Conservation (phyloP, 2,113 vertebrate genomes). For the Odontesthes bonariensis region DNA sequence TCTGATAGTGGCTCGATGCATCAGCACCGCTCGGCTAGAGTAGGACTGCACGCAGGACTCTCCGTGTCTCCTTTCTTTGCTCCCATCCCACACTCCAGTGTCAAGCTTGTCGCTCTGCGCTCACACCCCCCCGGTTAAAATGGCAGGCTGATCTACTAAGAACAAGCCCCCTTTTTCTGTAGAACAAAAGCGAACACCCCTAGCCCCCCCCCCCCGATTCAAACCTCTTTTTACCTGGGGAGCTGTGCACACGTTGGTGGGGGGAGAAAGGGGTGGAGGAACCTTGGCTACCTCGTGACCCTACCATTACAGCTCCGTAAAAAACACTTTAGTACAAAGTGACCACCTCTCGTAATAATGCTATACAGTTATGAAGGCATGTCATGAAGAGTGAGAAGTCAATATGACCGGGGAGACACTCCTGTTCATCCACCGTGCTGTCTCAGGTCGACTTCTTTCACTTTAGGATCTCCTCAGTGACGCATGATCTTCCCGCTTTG, state of each 20-base stretch:
- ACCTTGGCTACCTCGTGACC: background rate
- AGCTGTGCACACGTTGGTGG: conserved; percentile 12
- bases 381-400: no score
- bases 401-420: background rate
- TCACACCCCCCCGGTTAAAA: conserved; percentile 80
- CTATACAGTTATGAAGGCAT: no score
- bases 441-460: background rate
- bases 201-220: conserved; percentile 51
- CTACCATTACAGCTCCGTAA: no score
- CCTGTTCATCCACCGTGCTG: background rate
- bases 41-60: conserved; percentile 51
- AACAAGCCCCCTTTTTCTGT: conserved; percentile 84
- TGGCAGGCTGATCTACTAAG: conserved; percentile 81
- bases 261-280: conserved; percentile 25
- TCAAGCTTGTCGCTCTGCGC: conserved; percentile 51
- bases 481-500: conserved; percentile 63
- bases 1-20: conserved; percentile 19
- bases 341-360: no score
- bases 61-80: conserved; percentile 76
- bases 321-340: no score
- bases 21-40: conserved; percentile 36
- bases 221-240: conserved; percentile 83
- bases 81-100: conserved; percentile 76
- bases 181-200: conserved; percentile 84
- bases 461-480: conserved; percentile 9